Evolutionary conservation across 2,888 invertebrate genomes (phyloP), one percentile per base, ranked within the genome.

Genomic region (Lycia hirtaria): DNA sequence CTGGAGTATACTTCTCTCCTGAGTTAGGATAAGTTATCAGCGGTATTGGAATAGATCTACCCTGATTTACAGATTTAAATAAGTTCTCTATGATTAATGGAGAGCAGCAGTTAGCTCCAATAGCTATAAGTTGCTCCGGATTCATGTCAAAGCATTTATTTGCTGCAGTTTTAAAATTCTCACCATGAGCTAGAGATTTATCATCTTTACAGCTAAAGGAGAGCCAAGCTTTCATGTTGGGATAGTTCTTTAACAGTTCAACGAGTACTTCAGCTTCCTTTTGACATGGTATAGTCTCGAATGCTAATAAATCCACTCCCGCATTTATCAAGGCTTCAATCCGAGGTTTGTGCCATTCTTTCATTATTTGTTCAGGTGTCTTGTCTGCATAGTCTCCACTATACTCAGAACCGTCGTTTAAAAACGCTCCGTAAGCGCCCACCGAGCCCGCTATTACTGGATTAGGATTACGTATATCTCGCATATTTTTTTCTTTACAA

Each of bases 361-460:
- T 93, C 73, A 98, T 93, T 24, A 93, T 87, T 22, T 94, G 92
- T 1, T 85, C 84, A 0, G 94, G 78, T 0, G 95, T 94, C 48
- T 79, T 92, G 50, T 94, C 93, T 0, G 95, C 94, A 78, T 97
- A 97, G 32, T 90, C 90, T 0, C 98, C 98, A 2, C 94, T 94
- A 82, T 98, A 99, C 82, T 99, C 98, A 0, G 98, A 98, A 1
- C 96, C 96, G 80, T 98, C 97, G 69, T 96, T 95, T 50, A 97
- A 88, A 71, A 94, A 95, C 0, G 98, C 98, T 0, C 98, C 98
- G 77, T 97, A 98, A 0, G 98, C 97, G 0, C 98, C 98, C 17
- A 98, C 94, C 0, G 98, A 97, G 0, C 97, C 98, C 0, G 96
- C 97, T 47, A 98, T 93, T 37, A 95, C 76, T 2, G 96, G 95